Base-by-base conservation (phyloP, 2,888 invertebrate genomes). In the Ferdinandea cuprea region DNA sequence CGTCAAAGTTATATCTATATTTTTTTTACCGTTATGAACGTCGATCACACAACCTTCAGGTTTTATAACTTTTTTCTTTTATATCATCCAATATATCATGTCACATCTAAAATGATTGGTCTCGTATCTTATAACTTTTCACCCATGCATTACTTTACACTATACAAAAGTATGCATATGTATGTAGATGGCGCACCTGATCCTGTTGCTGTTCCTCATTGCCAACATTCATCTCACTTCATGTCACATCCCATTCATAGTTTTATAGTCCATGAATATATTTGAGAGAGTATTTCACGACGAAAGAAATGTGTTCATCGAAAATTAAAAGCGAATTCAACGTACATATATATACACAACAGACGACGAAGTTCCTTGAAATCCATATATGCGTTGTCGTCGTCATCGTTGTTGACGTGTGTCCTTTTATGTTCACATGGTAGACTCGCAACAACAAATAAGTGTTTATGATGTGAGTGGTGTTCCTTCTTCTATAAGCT, bases 291-390 rank as follows among this genome's bases (percentile, higher is more conserved):
- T n/a, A 15, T 25, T 13, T 19, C 7, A 54, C 50, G 52, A 7
- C 17, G 28, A 19, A 28, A 44, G 25, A 5, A 25, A 25, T 25
- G 25, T 74, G 74, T 13, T 74, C 69, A 71, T 81, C 69, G 63
- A 81, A 81, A 76, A 81, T 76, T 81, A 81, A 81, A 76, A 81
- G 50, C 69, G 25, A 76, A 71, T 69, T 30, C 40, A 58, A 35
- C 37, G 1, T 17, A 19, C 19, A 3, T 11, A 35, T 9, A 6
- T 17, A 21, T 40, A 48, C 17, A 42, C n/a, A n/a, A n/a, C n/a
- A n/a, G n/a, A n/a, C n/a, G 61, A 35, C 37, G 42, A 61, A n/a
- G 56, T 35, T 79, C 30, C 59, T 66, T 72, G 48, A 56, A 73
- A 50, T 72, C 13, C 13, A 7, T 13, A 7, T 44, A 54, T 61